Conservation (phyloP, 2,797 vertebrate genomes). For the Dromococcyx pavoninus region DNA sequence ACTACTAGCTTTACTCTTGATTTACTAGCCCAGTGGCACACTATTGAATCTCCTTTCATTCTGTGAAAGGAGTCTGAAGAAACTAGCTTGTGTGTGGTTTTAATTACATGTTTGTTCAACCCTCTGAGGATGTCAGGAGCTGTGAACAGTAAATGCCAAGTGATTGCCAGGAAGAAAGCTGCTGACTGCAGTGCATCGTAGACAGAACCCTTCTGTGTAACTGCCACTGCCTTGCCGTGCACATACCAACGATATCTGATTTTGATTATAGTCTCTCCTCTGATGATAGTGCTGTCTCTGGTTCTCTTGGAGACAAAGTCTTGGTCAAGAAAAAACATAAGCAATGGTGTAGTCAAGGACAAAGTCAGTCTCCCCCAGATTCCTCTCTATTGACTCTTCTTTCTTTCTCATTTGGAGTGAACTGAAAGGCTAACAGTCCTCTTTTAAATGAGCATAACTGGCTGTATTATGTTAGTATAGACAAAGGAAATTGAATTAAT, state of each 20-base stretch:
- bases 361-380: slow-evolving; percentile 49
- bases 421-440: not conserved
- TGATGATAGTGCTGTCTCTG: slow-evolving; percentile 10
- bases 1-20: not conserved
- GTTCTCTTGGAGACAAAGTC: slow-evolving; percentile 24
- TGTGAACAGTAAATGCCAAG: slow-evolving; percentile 61
- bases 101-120: slow-evolving; percentile 39
- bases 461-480: slow-evolving; percentile 68
- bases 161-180: slow-evolving; percentile 51
- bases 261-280: slow-evolving; percentile 48
- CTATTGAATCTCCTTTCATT: not conserved
- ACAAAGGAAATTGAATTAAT: slow-evolving; percentile 75
- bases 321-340: slow-evolving; percentile 43
- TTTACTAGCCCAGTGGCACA: not conserved
- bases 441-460: slow-evolving; percentile 23
- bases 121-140: slow-evolving; percentile 45
- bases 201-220: slow-evolving; percentile 42
- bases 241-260: slow-evolving; percentile 29
- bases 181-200: slow-evolving; percentile 24
- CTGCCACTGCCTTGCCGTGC: slow-evolving; percentile 37
- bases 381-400: slow-evolving; percentile 46
- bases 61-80: not conserved
- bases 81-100: slow-evolving; percentile 14
- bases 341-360: slow-evolving; percentile 54
- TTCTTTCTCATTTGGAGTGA: slow-evolving; percentile 52